These are phyloP conservation scores for Achroia grisella DNA, from an alignment of 1,140 invertebrate species.

Conservation along the genomic window DNA sequence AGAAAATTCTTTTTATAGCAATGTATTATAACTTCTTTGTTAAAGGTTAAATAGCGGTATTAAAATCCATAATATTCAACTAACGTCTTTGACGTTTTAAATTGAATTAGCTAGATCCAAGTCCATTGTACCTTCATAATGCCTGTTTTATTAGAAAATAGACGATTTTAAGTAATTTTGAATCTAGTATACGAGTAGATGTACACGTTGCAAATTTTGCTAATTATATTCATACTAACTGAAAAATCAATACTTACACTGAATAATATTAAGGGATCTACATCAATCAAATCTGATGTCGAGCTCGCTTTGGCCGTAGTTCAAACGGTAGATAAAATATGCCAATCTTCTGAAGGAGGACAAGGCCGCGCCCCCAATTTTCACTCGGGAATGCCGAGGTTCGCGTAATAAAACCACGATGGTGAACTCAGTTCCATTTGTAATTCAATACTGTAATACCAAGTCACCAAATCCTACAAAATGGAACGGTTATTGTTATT, in stretches of 20 bases:
- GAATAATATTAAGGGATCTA: slow-evolving; percentile 6
- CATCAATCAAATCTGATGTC: slow-evolving; percentile 21
- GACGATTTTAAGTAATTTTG: too few species aligned
- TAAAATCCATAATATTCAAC: slow-evolving; percentile 46
- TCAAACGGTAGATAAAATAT: slow-evolving; percentile 64
- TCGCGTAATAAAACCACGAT: slow-evolving; percentile 32
- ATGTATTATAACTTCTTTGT: too few species aligned
- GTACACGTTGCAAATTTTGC: too few species aligned
- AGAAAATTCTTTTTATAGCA: too few species aligned
- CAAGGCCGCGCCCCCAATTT: slow-evolving; percentile 61
- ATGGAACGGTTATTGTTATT: not conserved
- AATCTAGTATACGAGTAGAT: too few species aligned
- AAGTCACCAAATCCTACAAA: too few species aligned
- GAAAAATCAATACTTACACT: too few species aligned
- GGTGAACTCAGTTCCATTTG: not conserved
- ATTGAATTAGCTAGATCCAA: slow-evolving; percentile 49
- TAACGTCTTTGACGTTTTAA: slow-evolving; percentile 42
- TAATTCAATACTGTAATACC: not conserved
- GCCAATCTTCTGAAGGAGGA: slow-evolving; percentile 60
- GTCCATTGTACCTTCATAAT: slow-evolving; percentile 37
- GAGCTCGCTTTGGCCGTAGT: slow-evolving; percentile 36
- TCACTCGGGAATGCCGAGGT: slow-evolving; percentile 27
- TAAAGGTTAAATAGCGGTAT: too few species aligned
- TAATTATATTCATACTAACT: too few species aligned
- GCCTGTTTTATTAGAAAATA: too few species aligned